Conservation (phyloP, 23 tunicate species). For the Halocynthia roretzi region DNA sequence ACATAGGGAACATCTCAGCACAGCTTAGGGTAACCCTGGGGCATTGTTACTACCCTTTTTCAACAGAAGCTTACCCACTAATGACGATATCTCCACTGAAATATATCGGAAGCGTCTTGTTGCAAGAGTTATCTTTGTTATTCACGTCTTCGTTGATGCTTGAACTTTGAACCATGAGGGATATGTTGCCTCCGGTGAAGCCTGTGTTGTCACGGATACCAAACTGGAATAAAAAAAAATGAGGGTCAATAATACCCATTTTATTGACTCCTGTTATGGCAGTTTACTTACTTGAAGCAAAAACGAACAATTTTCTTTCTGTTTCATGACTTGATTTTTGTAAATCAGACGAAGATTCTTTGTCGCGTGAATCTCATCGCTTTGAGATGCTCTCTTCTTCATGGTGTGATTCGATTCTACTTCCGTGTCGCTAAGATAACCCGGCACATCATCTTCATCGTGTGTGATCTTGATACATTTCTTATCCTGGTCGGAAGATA, state of each 20-base stretch:
- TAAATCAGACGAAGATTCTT: neutral
- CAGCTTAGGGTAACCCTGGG: too few relatives aligned
- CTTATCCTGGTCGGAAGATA: neutral
- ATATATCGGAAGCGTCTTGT: neutral
- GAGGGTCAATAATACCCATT: neutral
- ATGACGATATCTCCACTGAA: conserved; percentile 14
- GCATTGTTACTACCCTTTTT: neutral
- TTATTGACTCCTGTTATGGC: too few relatives aligned
- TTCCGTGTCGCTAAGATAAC: too few relatives aligned
- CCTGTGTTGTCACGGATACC: conserved; percentile 15
- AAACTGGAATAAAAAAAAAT: conserved; percentile 23
- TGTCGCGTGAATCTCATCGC: neutral
- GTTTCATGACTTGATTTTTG: conserved; percentile 1
- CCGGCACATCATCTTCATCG: conserved; percentile 1
- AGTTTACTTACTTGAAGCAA: conserved; percentile 7
- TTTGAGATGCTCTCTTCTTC: conserved; percentile 8
- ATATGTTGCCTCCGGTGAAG: conserved; percentile 17
- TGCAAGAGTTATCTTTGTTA: conserved; percentile 6
- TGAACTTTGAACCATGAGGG: neutral
- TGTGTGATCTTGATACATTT: neutral
- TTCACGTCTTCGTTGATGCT: conserved; percentile 17
- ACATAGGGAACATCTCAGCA: too few relatives aligned
- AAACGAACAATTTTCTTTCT: conserved; percentile 17
- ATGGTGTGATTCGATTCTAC: neutral
- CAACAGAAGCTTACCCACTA: conserved; percentile 20